phyloP scores from a whole-genome alignment of 2,797 vertebrate genomes.

The Pangasius krempfi region DNA sequence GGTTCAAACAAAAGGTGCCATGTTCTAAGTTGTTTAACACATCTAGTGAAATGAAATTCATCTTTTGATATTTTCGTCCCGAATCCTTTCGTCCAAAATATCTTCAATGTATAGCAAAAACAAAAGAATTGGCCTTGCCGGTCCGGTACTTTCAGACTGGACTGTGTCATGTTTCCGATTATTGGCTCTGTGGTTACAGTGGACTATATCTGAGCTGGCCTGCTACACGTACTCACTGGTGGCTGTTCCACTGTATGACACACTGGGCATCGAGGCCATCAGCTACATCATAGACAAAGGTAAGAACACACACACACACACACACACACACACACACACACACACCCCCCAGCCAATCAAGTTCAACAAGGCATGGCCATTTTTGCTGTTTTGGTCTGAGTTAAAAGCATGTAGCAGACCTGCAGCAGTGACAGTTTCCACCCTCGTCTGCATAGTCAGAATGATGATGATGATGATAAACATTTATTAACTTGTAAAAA shows the following conservation, averaged over 20 bases:
- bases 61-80: no score
- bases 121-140: not conserved
- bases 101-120: not conserved
- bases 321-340: not conserved
- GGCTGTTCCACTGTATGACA: slow-evolving; percentile 91
- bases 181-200: slow-evolving; percentile 71
- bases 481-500: not conserved
- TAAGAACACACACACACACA: slow-evolving; percentile 60
- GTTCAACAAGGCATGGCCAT: not conserved
- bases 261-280: slow-evolving; percentile 89
- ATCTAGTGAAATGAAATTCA: not conserved
- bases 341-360: not conserved
- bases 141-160: not conserved
- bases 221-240: slow-evolving; percentile 94
- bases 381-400: not conserved
- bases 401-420: not conserved
- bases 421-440: not conserved
- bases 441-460: not conserved
- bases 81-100: no score
- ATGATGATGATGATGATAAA: not conserved
- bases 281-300: slow-evolving; percentile 88
- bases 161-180: not conserved
- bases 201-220: slow-evolving; percentile 91
- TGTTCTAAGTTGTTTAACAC: not conserved
- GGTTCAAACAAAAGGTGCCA: no score